Conservation (phyloP, 1,140 invertebrate genomes). For the Battus philenor region DNA sequence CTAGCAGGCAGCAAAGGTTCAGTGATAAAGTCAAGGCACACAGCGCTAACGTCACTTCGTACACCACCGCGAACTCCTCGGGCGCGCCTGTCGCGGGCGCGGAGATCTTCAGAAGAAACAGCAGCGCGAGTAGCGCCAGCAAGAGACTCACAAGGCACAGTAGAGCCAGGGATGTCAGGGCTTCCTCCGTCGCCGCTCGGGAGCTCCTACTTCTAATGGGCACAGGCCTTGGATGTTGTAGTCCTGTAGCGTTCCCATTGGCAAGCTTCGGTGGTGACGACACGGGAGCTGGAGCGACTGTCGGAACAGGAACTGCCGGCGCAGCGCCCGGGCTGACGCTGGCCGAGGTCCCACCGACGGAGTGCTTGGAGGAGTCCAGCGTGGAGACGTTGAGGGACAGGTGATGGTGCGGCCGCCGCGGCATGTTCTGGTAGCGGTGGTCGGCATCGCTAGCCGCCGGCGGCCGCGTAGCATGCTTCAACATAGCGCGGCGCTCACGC, state of each 20-base stretch:
- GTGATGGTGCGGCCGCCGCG: constrained; percentile 72
- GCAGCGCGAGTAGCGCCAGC: constrained; percentile 87
- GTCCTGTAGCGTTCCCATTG: constrained; percentile 73
- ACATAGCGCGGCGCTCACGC: constrained; percentile 63
- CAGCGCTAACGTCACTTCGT: constrained; percentile 92
- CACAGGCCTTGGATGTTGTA: constrained; percentile 51
- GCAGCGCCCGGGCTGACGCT: constrained; percentile 73
- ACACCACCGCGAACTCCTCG: constrained; percentile 90
- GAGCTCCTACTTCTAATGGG: constrained; percentile 64
- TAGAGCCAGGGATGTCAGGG: constrained; percentile 90
- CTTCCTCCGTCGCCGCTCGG: constrained; percentile 83
- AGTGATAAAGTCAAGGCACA: constrained; percentile 91
- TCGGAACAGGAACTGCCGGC: constrained; percentile 38
- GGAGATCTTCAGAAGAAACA: constrained; percentile 91
- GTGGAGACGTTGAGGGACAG: constrained; percentile 83
- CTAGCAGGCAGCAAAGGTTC: constrained; percentile 92
- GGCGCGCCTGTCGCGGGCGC: constrained; percentile 78
- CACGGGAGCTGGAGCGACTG: constrained; percentile 45
- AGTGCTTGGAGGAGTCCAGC: constrained; percentile 82
- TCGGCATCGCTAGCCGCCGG: constrained; percentile 68
- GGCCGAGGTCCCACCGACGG: constrained; percentile 79
- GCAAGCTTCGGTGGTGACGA: constrained; percentile 55
- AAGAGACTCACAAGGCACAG: constrained; percentile 89
- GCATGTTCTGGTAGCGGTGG: constrained; percentile 72
- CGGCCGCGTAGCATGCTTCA: constrained; percentile 73